Evolutionary conservation across 2,888 invertebrate species (phyloP).

Genomic region (Polydrusus pterygomalis): DNA sequence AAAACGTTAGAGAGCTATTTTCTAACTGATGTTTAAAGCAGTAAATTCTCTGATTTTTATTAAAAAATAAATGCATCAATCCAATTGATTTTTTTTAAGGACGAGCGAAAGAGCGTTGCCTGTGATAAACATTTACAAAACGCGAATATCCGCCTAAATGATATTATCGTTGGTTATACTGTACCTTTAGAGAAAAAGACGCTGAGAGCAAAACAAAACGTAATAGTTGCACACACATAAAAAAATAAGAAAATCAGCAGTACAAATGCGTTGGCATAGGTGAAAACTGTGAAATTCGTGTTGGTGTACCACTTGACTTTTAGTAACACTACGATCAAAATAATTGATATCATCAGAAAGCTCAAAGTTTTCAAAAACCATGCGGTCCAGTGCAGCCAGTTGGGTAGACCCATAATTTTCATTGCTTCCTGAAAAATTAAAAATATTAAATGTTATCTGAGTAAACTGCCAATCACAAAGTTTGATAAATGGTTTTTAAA

Average conservation of each 20-base stretch:
- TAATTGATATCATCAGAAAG: slow-evolving; percentile 78
- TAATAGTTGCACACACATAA: slow-evolving; percentile 82
- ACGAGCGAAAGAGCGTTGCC: no score
- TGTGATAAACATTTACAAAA: no score
- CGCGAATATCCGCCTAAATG: no score
- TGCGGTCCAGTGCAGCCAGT: slow-evolving; percentile 90
- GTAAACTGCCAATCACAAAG: no score
- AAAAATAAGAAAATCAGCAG: slow-evolving; percentile 82
- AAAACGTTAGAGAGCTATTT: no score
- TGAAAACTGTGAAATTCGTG: slow-evolving; percentile 78
- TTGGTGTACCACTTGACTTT: slow-evolving; percentile 70
- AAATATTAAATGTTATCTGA: no score
- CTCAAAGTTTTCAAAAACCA: slow-evolving; percentile 88
- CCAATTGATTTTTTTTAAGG: no score
- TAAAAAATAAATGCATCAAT: no score
- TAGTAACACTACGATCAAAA: slow-evolving; percentile 75
- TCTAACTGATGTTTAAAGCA: no score
- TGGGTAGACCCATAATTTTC: slow-evolving; percentile 92
- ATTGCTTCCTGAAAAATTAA: slow-evolving; percentile 79
- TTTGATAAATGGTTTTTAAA: no score
- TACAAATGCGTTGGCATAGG: slow-evolving; percentile 79
- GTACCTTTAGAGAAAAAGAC: slow-evolving; percentile 86
- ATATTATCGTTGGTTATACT: not conserved
- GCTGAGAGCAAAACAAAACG: slow-evolving; percentile 87
- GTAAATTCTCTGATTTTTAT: no score